Conservation (phyloP, 1,140 invertebrate species). For the Zaprionus kolodkinae region DNA sequence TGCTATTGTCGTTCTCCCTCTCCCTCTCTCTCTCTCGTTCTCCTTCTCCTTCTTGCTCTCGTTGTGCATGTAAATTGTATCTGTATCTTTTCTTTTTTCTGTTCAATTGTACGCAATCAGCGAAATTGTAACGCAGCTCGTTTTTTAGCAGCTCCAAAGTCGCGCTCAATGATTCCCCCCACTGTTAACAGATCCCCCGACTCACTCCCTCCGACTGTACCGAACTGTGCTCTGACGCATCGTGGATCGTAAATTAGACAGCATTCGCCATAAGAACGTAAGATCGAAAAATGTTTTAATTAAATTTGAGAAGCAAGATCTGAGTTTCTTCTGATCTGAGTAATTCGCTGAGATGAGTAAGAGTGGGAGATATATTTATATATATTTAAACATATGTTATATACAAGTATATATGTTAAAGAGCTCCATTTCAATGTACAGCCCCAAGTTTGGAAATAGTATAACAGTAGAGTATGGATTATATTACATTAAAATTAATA, state of each 20-base stretch:
- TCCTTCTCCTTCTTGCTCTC: conserved; percentile 9
- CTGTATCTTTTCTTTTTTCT: conserved; percentile 51
- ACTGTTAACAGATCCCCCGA: neutral
- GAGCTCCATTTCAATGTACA: too few relatives aligned
- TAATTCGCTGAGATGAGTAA: neutral
- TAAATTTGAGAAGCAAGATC: conserved; percentile 26
- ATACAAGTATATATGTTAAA: too few relatives aligned
- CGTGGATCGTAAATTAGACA: conserved; percentile 45
- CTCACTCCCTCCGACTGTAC: neutral
- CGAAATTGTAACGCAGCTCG: conserved; percentile 76
- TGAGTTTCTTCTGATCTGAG: neutral
- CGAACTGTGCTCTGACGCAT: conserved; percentile 12
- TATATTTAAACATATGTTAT: too few relatives aligned
- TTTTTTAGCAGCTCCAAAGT: conserved; percentile 51
- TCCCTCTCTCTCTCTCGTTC: conserved; percentile 10
- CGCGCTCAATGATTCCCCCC: conserved; percentile 19
- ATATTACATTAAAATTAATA: too few relatives aligned
- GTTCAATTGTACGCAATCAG: conserved; percentile 76
- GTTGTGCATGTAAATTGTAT: conserved; percentile 70
- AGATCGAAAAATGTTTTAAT: conserved; percentile 78
- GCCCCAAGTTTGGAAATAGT: too few relatives aligned
- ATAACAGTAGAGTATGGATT: too few relatives aligned
- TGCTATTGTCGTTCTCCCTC: conserved; percentile 52
- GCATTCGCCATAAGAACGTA: conserved; percentile 19
- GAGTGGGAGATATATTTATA: neutral